phyloP scores from a whole-genome alignment of 1,140 invertebrate species.

The Dendrolimus kikuchii region DNA sequence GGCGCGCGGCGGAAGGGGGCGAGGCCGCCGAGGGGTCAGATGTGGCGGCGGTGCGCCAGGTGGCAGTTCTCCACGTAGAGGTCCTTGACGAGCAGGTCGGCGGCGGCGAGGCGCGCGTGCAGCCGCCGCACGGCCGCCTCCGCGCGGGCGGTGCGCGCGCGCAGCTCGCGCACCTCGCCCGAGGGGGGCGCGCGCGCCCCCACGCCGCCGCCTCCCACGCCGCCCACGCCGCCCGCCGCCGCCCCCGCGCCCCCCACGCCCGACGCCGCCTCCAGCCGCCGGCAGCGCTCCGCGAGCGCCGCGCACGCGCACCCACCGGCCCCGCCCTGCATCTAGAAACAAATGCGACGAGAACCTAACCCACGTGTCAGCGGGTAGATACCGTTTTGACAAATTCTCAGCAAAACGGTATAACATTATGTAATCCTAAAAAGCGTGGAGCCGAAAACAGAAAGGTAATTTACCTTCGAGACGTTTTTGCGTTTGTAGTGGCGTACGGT shows the following conservation, averaged over 20 bases:
- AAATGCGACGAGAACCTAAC: too few species aligned
- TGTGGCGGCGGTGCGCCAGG: slow-evolving; percentile 63
- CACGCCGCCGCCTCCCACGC: slow-evolving; percentile 11
- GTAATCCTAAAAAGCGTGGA: too few species aligned
- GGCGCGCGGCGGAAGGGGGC: slow-evolving; percentile 1
- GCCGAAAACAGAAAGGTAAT: too few species aligned
- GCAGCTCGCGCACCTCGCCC: slow-evolving; percentile 20
- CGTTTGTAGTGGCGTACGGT: too few species aligned
- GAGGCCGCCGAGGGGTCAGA: slow-evolving; percentile 17
- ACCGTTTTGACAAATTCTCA: too few species aligned
- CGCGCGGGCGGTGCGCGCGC: slow-evolving; percentile 23
- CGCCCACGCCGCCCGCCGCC: slow-evolving; percentile 8
- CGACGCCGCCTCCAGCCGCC: slow-evolving; percentile 9
- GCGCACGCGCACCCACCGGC: slow-evolving; percentile 1
- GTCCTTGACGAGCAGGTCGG: slow-evolving; percentile 84
- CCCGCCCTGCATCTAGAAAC: too few species aligned
- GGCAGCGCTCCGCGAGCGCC: slow-evolving; percentile 7
- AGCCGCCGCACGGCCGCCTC: slow-evolving; percentile 65
- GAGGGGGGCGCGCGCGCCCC: slow-evolving; percentile 16
- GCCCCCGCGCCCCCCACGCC: slow-evolving; percentile 5
- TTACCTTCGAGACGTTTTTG: too few species aligned
- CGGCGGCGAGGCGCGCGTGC: slow-evolving; percentile 77
- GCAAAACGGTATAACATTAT: too few species aligned
- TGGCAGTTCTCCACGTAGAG: slow-evolving; percentile 87
- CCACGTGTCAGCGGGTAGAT: too few species aligned